Conservation (phyloP, 2,113 vertebrate genomes). For the Callocephalon fimbriatum region DNA sequence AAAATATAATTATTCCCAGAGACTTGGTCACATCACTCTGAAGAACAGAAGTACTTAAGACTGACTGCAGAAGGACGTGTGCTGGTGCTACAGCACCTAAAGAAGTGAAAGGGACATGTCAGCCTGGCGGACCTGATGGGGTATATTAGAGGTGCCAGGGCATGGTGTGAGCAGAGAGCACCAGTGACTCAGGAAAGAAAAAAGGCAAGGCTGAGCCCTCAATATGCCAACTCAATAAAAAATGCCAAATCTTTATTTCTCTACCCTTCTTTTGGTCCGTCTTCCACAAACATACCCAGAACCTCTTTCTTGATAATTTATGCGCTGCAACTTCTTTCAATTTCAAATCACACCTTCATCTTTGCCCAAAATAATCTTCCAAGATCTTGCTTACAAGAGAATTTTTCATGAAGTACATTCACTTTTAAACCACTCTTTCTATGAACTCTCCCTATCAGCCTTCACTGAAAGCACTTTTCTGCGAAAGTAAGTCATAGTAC, state of each 20-base stretch:
- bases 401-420: constrained; percentile 30
- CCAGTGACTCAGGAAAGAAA: not conserved
- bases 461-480: not conserved
- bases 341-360: constrained; percentile 59
- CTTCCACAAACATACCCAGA: constrained; percentile 41
- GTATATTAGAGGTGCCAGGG: not conserved
- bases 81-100: not conserved
- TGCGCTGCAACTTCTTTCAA: constrained; percentile 57
- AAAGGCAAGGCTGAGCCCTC: not conserved
- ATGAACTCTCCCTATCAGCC: not conserved
- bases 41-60: not conserved
- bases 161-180: not conserved
- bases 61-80: not conserved
- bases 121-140: not conserved
- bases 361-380: constrained; percentile 56
- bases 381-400: constrained; percentile 35
- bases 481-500: not conserved
- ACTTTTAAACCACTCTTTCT: not conserved
- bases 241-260: not conserved
- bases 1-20: not conserved
- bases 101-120: not conserved
- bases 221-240: not conserved
- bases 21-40: not conserved
- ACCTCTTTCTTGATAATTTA: constrained; percentile 53
- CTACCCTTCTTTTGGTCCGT: not conserved